A percentile compares a stretch with the other conserved stretches of the same genome.
These are phyloP conservation scores for Platycercus adscitus DNA, from an alignment of 2,113 vertebrate genomes.

Conservation along the genomic window DNA sequence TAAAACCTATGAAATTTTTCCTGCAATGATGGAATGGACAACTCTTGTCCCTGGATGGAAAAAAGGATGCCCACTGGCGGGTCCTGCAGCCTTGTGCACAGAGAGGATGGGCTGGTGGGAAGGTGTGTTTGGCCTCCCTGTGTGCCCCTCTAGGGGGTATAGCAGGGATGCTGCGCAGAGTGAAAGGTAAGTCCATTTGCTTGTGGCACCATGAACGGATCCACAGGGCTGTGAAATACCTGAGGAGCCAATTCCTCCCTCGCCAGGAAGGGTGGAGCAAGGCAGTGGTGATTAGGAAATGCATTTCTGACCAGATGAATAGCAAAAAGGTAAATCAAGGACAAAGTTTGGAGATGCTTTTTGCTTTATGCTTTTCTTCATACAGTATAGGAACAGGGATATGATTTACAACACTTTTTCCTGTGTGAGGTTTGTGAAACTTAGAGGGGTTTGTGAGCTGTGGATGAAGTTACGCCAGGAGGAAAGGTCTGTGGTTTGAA, in stretches of 20 bases:
- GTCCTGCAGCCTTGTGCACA: background rate
- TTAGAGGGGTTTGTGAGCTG: background rate
- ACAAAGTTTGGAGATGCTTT: background rate
- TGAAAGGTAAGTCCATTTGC: background rate
- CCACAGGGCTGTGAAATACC: rapidly evolving
- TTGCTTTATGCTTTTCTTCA: background rate
- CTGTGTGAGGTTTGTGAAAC: background rate
- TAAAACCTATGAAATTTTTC: background rate
- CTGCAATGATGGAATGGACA: background rate
- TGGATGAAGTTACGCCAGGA: background rate
- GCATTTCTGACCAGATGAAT: background rate
- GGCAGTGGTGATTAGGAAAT: background rate
- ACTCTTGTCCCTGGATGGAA: rapidly evolving
- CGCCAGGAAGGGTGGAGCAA: background rate
- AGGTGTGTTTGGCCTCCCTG: background rate
- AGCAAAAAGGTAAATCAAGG: background rate
- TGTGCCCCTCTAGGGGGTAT: background rate
- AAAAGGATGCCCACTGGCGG: background rate
- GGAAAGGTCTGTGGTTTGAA: background rate
- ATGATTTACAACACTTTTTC: background rate
- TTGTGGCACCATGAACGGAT: background rate
- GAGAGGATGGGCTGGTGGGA: rapidly evolving
- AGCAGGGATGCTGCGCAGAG: background rate
- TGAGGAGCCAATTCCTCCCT: background rate
- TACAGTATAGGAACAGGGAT: background rate